Percentiles rank a stretch among this genome's conserved stretches.
These are phyloP conservation scores for Seladonia tumulorum DNA, from an alignment of 2,888 invertebrate species.

Conservation along the genomic window DNA sequence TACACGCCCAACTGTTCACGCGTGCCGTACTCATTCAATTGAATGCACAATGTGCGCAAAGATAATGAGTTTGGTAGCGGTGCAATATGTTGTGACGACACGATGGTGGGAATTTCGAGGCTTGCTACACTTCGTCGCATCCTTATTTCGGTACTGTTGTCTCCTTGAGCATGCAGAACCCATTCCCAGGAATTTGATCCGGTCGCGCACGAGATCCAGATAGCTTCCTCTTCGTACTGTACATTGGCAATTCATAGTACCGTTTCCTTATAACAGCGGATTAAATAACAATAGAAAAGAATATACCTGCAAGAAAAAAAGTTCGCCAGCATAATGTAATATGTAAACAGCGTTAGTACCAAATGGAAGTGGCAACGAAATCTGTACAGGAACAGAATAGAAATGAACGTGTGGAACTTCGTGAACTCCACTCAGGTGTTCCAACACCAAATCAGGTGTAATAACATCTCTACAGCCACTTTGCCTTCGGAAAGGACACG, in stretches of 20 bases:
- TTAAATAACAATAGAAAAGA: conserved; percentile 5
- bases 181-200: conserved; percentile 74
- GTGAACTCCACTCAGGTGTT: conserved; percentile 76
- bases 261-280: conserved; percentile 1
- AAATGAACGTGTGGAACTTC: conserved; percentile 77
- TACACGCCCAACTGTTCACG: conserved; percentile 65
- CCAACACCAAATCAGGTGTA: conserved; percentile 70
- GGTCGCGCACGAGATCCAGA: conserved; percentile 55
- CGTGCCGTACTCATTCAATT: conserved; percentile 62
- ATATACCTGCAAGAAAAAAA: conserved; percentile 79
- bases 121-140: conserved; percentile 73
- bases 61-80: conserved; percentile 73
- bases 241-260: conserved; percentile 19
- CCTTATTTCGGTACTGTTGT: conserved; percentile 72
- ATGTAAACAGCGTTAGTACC: conserved; percentile 74
- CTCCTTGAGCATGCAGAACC: conserved; percentile 72
- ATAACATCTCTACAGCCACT: conserved; percentile 72
- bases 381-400: conserved; percentile 70
- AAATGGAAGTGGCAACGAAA: conserved; percentile 78
- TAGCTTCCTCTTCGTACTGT: conserved; percentile 46
- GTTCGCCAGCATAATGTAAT: conserved; percentile 74
- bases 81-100: conserved; percentile 68
- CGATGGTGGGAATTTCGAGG: conserved; percentile 69
- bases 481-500: conserved; percentile 74
- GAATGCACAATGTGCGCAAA: conserved; percentile 65